These are phyloP conservation scores for Meda fulgida DNA, from an alignment of 2,797 vertebrate species.

Conservation along the genomic window DNA sequence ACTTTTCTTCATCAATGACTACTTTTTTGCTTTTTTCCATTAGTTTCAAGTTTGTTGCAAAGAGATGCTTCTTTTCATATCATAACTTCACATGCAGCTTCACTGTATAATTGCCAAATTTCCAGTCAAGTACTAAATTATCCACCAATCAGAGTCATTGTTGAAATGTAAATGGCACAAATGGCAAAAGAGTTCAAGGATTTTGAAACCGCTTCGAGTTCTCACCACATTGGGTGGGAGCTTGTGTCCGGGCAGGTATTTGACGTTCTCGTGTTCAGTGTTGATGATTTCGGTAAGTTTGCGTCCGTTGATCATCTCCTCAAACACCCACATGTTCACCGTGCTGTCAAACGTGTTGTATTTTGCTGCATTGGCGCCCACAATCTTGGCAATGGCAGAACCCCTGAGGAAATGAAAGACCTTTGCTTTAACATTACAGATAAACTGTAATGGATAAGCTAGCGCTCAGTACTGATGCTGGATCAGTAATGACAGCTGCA, in stretches of 20 bases:
- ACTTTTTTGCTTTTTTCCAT: not conserved
- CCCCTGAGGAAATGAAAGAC: constrained; percentile 80
- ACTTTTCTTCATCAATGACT: not conserved
- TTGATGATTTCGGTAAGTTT: constrained; percentile 97
- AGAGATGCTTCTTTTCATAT: not conserved
- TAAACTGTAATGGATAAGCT: not conserved
- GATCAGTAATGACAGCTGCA: not conserved
- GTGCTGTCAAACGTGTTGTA: constrained; percentile 82
- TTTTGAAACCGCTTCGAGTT: not conserved
- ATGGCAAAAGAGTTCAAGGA: not conserved
- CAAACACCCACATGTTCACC: constrained; percentile 97
- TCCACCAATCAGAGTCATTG: not conserved
- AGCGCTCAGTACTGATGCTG: not conserved
- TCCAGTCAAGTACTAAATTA: not conserved
- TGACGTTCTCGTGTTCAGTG: constrained; percentile 92
- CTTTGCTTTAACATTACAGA: not conserved
- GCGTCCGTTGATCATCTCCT: constrained; percentile 85
- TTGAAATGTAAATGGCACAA: not conserved
- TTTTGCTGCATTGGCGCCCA: constrained; percentile 85
- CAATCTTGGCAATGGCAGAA: constrained; percentile 95
- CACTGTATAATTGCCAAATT: not conserved
- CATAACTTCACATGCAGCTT: not conserved
- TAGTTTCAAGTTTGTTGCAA: not conserved
- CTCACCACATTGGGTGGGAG: constrained; percentile 94
- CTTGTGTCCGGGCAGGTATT: constrained; percentile 94